These are phyloP conservation scores for Drosophila borborema DNA, from an alignment of 2,888 invertebrate species.

Conservation along the genomic window DNA sequence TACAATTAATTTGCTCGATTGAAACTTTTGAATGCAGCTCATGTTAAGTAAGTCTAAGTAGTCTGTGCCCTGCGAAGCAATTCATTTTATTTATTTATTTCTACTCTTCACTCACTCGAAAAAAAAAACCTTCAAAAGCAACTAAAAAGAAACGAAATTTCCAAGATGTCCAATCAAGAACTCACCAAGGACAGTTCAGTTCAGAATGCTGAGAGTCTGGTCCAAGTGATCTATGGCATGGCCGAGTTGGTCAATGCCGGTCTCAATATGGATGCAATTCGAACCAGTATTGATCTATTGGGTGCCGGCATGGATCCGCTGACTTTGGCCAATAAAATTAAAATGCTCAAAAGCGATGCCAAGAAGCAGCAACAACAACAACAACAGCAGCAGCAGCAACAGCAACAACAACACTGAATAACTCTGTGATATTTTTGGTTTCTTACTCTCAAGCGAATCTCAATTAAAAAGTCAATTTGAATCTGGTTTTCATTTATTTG, in stretches of 20 bases:
- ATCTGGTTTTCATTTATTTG: slow-evolving; percentile 9
- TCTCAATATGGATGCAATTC: slow-evolving; percentile 33
- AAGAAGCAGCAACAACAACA: neutral
- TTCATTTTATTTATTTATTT: neutral
- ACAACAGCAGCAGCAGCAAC: neutral
- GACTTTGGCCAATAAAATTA: slow-evolving; percentile 21
- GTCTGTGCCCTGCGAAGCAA: neutral
- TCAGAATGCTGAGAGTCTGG: neutral
- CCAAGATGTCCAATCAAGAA: slow-evolving; percentile 10
- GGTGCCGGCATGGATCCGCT: slow-evolving; percentile 11
- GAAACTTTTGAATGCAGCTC: too few species aligned
- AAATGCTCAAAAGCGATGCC: slow-evolving; percentile 2
- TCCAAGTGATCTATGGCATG: slow-evolving; percentile 17
- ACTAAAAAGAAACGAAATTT: neutral
- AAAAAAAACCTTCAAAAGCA: neutral
- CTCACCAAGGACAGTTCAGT: neutral
- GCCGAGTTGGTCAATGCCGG: slow-evolving; percentile 30
- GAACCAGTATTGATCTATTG: slow-evolving; percentile 27
- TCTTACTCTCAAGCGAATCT: neutral
- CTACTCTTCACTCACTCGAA: neutral
- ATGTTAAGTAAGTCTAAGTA: slow-evolving; percentile 4
- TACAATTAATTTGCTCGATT: too few species aligned
- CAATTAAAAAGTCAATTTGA: neutral
- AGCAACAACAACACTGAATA: neutral
- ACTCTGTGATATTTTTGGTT: neutral